A percentile compares a stretch with the other conserved stretches of the same genome.
Conservation (phyloP, 2,888 invertebrate genomes). For the Latrodectus elegans region DNA sequence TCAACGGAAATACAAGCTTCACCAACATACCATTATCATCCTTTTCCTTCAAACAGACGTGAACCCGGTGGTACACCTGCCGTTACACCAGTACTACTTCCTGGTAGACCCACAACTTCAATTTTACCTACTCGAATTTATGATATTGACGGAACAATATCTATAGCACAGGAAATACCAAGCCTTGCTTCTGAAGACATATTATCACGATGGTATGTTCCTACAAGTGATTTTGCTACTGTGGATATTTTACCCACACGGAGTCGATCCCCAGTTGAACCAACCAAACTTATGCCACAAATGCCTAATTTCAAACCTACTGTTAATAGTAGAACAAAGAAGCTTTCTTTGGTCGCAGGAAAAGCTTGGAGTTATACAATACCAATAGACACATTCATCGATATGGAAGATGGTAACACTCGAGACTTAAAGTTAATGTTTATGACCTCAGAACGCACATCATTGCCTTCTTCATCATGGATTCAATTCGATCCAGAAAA, state of each 20-base stretch:
- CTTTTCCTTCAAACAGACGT: conserved; percentile 24
- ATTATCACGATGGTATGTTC: conserved; percentile 57
- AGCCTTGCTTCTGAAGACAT: conserved; percentile 40
- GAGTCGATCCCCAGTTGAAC: conserved; percentile 44
- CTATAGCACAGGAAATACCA: conserved; percentile 7
- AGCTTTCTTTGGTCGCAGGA: conserved; percentile 86
- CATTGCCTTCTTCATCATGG: conserved; percentile 84
- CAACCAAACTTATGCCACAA: conserved; percentile 73
- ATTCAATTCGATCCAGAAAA: conserved; percentile 86
- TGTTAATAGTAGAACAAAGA: conserved; percentile 85
- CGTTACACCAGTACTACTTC: conserved; percentile 60
- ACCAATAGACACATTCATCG: conserved; percentile 87
- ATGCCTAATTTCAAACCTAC: conserved; percentile 81
- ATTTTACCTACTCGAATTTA: conserved; percentile 57
- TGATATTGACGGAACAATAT: conserved; percentile 44
- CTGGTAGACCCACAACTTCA: conserved; percentile 53
- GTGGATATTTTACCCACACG: conserved; percentile 51
- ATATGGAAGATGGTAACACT: conserved; percentile 87
- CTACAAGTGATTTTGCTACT: conserved; percentile 47
- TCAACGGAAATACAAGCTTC: conserved; percentile 49
- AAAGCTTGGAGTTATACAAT: conserved; percentile 86
- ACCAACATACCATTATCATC: conserved; percentile 58
- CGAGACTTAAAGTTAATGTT: conserved; percentile 81
- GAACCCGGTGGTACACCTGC: conserved; percentile 41
- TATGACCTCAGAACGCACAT: conserved; percentile 80